These are phyloP conservation scores for Sebastolobus altivelis DNA, from an alignment of 2,797 vertebrate species.

Conservation along the genomic window DNA sequence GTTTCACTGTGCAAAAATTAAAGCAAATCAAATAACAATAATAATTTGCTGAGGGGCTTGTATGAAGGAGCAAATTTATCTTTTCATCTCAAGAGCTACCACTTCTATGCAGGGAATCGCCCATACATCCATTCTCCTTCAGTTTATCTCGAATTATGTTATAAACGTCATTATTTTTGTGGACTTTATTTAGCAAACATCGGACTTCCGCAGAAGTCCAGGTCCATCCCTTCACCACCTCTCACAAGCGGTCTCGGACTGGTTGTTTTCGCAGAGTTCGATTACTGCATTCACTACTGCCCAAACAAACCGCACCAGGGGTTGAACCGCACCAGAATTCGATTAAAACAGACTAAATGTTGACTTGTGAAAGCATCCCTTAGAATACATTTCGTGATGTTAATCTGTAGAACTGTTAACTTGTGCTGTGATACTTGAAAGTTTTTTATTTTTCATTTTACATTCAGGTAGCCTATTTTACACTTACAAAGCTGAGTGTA, in stretches of 20 bases:
- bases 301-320: background rate
- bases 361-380: background rate
- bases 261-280: background rate
- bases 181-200: too few species aligned
- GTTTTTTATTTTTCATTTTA: background rate
- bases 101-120: too few species aligned
- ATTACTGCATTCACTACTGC: too few species aligned
- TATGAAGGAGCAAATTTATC: too few species aligned
- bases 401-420: background rate
- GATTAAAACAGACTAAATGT: background rate
- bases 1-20: too few species aligned
- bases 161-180: too few species aligned
- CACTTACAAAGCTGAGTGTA: background rate
- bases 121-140: background rate
- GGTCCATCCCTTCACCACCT: accelerated
- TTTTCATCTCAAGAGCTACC: too few species aligned
- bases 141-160: background rate
- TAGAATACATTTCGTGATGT: background rate
- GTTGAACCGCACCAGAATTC: background rate
- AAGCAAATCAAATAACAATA: too few species aligned
- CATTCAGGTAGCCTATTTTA: background rate
- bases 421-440: background rate
- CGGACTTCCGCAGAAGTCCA: too few species aligned
- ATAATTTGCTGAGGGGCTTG: too few species aligned
- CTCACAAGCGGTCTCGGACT: too few species aligned